Evolutionary conservation across 2,113 vertebrate species (phyloP), one percentile per base, ranked within the genome.

Genomic region (Pangasianodon gigas): DNA sequence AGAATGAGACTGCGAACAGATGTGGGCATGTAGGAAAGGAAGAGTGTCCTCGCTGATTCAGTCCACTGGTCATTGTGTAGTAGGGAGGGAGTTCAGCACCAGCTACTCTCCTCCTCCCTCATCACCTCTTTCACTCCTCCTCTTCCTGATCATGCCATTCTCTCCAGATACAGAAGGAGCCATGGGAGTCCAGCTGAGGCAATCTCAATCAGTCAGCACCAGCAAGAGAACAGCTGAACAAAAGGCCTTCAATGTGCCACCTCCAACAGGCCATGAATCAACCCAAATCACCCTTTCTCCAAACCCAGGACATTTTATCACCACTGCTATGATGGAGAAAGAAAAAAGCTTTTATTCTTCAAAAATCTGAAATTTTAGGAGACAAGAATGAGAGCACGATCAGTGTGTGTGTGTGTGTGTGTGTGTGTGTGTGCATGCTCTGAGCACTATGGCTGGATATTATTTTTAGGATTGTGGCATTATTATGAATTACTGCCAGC

Each of bases 121-220:
- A 74, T 91, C 65, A 86, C 29, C 67, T 56, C 51, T 75, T 46
- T 29, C 60, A 65, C 85, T 84, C 79, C 56, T 44, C 26, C 65
- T 82, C 62, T 69, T 86, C 46, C 87, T 88, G 89, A 90, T 91
- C 82, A 75, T 16, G 11, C 89, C 83, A 90, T 88, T 88, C 77
- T 65, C 87, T 92, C 89, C 2, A 54, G 89, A 71, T 87, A 87
- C 85, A 90, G 89, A 41, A 86, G 85, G 88, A 84, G 51, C 80
- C 89, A 80, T 60, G 69, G 89, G 84, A 92, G 74, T 90, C 77
- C 67, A 84, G 58, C 77, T 14, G 51, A 86, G 21, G 80, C 89
- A 89, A 90, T 92, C 87, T 85, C 89, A 90, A 90, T 92, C 91
- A 92, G 87, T 87, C 89, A 89, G 26, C 54, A 60, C 84, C 91